phyloP scores from a whole-genome alignment of 2,113 vertebrate genomes.

The Toxostoma redivivum region DNA sequence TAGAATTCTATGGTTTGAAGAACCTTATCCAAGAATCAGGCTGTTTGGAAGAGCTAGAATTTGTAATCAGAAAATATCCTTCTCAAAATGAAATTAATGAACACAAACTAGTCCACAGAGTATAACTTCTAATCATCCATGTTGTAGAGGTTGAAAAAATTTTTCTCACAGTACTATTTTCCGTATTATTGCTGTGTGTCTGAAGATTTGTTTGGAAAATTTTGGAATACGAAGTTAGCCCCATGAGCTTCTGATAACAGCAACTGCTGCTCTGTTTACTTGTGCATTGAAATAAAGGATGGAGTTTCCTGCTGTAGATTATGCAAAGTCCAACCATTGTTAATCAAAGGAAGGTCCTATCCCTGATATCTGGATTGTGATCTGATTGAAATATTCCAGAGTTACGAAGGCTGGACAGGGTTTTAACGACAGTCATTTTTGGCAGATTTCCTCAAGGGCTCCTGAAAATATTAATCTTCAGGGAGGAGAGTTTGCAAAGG shows the following conservation, averaged over 20 bases:
- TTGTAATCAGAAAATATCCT: not conserved
- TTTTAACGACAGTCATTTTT: not conserved
- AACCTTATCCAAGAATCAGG: not conserved
- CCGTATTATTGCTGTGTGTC: not conserved
- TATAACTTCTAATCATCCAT: not conserved
- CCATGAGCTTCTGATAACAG: not conserved
- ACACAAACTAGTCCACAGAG: not conserved
- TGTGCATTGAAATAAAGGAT: not conserved
- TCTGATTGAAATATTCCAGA: slow-evolving; percentile 7
- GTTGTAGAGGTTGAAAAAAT: not conserved
- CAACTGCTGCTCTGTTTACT: not conserved
- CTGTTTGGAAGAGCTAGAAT: not conserved
- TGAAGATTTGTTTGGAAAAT: not conserved
- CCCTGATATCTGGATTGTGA: not conserved
- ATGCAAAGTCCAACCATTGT: slow-evolving; percentile 1
- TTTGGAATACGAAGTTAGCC: not conserved
- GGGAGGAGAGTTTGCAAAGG: not conserved
- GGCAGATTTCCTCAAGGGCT: not conserved
- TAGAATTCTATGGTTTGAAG: not conserved
- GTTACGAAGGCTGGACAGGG: not conserved
- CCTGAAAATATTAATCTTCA: not conserved
- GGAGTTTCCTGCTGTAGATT: not conserved
- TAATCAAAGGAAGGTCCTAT: slow-evolving; percentile 20
- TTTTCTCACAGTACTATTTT: not conserved
- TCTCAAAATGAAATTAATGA: not conserved